A percentile compares a stretch with the other conserved stretches of the same genome.
phyloP scores from a whole-genome alignment of 2,113 vertebrate genomes.

The Mobula hypostoma region DNA sequence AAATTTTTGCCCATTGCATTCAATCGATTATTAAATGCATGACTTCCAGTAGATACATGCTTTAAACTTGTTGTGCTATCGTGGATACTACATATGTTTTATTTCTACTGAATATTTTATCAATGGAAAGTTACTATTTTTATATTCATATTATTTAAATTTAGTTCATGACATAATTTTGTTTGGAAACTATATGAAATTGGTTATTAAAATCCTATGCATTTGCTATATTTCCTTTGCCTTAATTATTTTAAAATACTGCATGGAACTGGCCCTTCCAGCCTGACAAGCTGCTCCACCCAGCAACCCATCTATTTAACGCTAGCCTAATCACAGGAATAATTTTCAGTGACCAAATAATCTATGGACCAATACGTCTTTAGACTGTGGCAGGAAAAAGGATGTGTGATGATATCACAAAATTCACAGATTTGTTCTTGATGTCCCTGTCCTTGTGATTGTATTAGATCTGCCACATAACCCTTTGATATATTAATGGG shows the following conservation, averaged over 20 bases:
- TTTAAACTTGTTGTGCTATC: neutral
- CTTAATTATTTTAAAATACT: neutral
- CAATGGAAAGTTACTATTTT: too few relatives aligned
- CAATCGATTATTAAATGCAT: too few relatives aligned
- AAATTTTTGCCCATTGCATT: too few relatives aligned
- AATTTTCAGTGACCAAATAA: too few relatives aligned
- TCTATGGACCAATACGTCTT: too few relatives aligned
- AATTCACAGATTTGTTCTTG: neutral
- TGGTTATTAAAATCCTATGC: neutral
- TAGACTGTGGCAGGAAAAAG: neutral
- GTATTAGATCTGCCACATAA: neutral
- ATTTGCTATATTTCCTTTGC: neutral
- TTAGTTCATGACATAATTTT: neutral
- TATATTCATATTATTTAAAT: neutral
- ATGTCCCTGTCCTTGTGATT: neutral
- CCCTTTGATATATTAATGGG: neutral
- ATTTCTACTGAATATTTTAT: neutral
- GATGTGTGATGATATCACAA: neutral
- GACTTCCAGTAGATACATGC: too few relatives aligned
- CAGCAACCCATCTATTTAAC: too few relatives aligned
- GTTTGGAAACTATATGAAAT: neutral
- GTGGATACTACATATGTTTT: neutral
- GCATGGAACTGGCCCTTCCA: too few relatives aligned
- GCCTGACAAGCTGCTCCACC: too few relatives aligned
- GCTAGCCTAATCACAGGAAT: too few relatives aligned